Evolutionary conservation across 1,140 invertebrate genomes (phyloP).

Genomic region (Zaprionus gabonicus): DNA sequence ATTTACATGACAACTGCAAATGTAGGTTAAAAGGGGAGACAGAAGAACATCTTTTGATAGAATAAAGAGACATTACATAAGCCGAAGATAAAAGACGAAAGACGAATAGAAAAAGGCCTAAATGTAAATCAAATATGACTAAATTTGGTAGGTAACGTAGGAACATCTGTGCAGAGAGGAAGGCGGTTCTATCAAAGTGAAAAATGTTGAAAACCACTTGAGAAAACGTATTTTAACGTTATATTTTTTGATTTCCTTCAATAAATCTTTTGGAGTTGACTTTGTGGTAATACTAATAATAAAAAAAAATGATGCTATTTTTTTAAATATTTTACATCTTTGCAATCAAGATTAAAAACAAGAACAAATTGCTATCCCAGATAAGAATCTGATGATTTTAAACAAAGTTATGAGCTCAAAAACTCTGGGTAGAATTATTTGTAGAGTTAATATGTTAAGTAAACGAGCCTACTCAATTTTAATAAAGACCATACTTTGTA

Average conservation of each 20-base stretch:
- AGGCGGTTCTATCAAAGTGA: not conserved
- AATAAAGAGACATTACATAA: conserved; percentile 23
- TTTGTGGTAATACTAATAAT: no score
- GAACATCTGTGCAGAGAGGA: not conserved
- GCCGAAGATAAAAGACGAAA: not conserved
- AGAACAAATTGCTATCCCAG: no score
- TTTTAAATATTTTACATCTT: no score
- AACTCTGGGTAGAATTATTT: not conserved
- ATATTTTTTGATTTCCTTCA: no score
- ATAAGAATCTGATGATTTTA: not conserved
- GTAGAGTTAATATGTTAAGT: not conserved
- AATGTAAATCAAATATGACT: not conserved
- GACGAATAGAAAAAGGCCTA: not conserved
- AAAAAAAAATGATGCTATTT: no score
- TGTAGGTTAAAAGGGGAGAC: conserved; percentile 32
- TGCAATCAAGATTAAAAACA: no score
- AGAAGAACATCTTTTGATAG: conserved; percentile 11
- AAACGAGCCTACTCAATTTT: not conserved
- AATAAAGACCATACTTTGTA: not conserved
- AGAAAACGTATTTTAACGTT: no score
- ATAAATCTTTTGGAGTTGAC: no score
- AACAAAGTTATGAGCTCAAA: not conserved
- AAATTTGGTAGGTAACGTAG: not conserved
- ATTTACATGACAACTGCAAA: conserved; percentile 42
- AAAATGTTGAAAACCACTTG: not conserved